Evolutionary conservation across 2,888 invertebrate genomes (phyloP).

Genomic region (Drosophila longiperda): DNA sequence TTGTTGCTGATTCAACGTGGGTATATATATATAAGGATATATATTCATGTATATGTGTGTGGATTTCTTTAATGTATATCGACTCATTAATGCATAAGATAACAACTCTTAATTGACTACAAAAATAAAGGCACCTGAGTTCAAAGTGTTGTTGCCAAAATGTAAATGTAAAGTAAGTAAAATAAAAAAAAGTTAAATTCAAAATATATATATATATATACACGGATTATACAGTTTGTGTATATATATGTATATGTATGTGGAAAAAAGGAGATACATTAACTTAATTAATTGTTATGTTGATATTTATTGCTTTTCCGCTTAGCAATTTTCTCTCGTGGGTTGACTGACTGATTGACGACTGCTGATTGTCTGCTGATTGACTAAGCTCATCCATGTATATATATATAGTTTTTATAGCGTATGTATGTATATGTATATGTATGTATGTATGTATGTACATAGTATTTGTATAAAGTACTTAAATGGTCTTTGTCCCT

Average conservation of each 20-base stretch:
- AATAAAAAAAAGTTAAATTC: constrained; percentile 36
- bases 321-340: constrained; percentile 4
- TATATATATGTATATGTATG: constrained; percentile 1
- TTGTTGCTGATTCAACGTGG: constrained; percentile 54
- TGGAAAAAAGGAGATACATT: constrained; percentile 22
- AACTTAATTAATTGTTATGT: constrained; percentile 71
- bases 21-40: constrained; percentile 3
- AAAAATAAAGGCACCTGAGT: constrained; percentile 84
- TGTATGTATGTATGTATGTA: constrained; percentile 16
- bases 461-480: constrained; percentile 51
- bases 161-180: constrained; percentile 55
- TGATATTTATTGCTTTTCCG: constrained; percentile 44
- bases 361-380: constrained; percentile 49
- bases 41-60: constrained; percentile 16
- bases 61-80: constrained; percentile 40
- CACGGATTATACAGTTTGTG: constrained; percentile 11
- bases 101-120: constrained; percentile 83
- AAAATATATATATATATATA: constrained; percentile 38
- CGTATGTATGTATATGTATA: constrained; percentile 1
- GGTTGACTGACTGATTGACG: constrained; percentile 13
- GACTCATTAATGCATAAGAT: constrained; percentile 74
- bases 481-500: constrained; percentile 78
- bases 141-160: constrained; percentile 77
- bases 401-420: constrained; percentile 33
- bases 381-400: constrained; percentile 34